A percentile compares a stretch with the other conserved stretches of the same genome.
Evolutionary conservation across 2,797 vertebrate species (phyloP).

Genomic region (Falco berigora): DNA sequence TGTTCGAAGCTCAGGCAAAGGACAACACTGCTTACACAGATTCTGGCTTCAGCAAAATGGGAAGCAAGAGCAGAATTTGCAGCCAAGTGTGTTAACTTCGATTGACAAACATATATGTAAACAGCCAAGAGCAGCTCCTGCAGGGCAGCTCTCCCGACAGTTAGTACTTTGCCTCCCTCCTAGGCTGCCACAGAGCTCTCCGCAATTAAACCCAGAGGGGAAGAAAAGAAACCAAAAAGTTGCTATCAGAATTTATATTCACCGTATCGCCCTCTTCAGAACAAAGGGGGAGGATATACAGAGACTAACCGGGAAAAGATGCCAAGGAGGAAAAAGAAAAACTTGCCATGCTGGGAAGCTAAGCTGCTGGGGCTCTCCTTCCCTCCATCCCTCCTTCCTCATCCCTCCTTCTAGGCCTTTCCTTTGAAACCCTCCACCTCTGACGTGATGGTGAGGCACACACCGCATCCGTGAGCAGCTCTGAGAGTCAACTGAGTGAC

Average conservation of each 20-base stretch:
- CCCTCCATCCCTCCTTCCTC: background rate
- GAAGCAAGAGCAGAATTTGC: background rate
- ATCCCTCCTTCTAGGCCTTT: background rate
- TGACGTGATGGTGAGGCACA: background rate
- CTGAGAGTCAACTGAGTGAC: background rate
- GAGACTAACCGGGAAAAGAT: background rate
- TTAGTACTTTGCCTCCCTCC: background rate
- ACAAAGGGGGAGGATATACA: background rate
- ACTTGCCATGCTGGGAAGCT: background rate
- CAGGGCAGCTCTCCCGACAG: background rate
- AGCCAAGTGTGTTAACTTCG: background rate
- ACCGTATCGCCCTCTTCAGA: background rate
- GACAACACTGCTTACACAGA: background rate
- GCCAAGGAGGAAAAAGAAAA: background rate
- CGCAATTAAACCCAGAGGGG: background rate
- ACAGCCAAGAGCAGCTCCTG: background rate
- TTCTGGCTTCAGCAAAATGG: background rate
- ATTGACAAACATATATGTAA: background rate
- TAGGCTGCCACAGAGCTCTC: background rate
- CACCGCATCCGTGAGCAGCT: background rate
- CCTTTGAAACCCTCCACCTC: background rate
- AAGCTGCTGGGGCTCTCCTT: background rate
- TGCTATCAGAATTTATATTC: background rate
- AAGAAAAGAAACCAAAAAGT: background rate
- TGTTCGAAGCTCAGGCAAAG: background rate